phyloP scores from a whole-genome alignment of 1,140 invertebrate species.

The Zaprionus africanus region DNA sequence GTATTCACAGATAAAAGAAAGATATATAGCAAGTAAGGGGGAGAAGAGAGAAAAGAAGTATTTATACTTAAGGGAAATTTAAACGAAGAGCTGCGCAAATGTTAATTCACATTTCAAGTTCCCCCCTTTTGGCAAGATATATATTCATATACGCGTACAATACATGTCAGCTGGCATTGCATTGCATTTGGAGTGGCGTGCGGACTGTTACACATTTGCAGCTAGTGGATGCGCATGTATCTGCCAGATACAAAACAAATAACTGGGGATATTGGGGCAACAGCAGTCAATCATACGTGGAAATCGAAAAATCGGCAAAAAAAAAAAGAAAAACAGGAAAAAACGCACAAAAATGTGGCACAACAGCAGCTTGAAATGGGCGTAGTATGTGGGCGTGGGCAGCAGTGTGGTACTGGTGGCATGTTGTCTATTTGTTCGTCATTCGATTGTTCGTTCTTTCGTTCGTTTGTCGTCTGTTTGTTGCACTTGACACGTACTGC shows the following conservation, averaged over 20 bases:
- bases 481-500: slow-evolving; percentile 66
- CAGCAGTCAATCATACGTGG: slow-evolving; percentile 56
- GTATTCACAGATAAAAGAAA: slow-evolving; percentile 30
- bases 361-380: slow-evolving; percentile 21
- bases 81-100: background rate
- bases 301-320: slow-evolving; percentile 23
- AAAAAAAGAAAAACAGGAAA: slow-evolving; percentile 20
- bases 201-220: slow-evolving; percentile 70
- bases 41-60: background rate
- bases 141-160: slow-evolving; percentile 32
- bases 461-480: slow-evolving; percentile 47
- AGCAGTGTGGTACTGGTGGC: background rate
- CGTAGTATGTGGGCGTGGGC: slow-evolving; percentile 1
- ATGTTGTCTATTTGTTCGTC: slow-evolving; percentile 24
- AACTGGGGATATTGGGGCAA: slow-evolving; percentile 38
- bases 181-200: slow-evolving; percentile 40
- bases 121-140: background rate
- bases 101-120: background rate
- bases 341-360: slow-evolving; percentile 15
- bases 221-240: slow-evolving; percentile 55
- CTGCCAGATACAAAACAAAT: slow-evolving; percentile 67
- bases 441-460: slow-evolving; percentile 18
- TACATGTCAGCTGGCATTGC: slow-evolving; percentile 68
- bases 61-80: background rate
- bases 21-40: slow-evolving; percentile 12